Percentiles rank a stretch among this genome's conserved stretches.
These are phyloP conservation scores for Gambusia yucatana DNA, from an alignment of 2,797 vertebrate genomes.

Conservation along the genomic window DNA sequence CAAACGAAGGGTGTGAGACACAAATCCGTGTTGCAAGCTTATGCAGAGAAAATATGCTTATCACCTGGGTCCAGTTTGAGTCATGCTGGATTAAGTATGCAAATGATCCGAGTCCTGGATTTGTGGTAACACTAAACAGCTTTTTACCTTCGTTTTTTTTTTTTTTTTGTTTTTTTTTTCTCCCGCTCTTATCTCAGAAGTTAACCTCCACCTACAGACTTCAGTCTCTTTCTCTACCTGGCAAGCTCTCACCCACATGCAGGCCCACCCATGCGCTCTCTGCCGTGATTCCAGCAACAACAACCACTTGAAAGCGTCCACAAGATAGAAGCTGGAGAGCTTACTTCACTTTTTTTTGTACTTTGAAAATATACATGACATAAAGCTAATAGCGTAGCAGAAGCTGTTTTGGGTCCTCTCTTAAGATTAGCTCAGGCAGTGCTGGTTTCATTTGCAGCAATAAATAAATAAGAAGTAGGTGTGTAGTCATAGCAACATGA, in stretches of 20 bases:
- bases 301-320: conserved; percentile 26
- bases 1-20: neutral
- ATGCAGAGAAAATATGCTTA: neutral
- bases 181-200: conserved; percentile 53
- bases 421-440: conserved; percentile 36
- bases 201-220: conserved; percentile 72
- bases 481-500: conserved; percentile 75
- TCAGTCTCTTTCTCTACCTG: conserved; percentile 61
- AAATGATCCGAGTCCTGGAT: conserved; percentile 29
- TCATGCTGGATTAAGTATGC: conserved; percentile 28
- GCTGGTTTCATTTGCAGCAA: conserved; percentile 61
- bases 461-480: conserved; percentile 73
- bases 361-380: conserved; percentile 37
- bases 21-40: neutral
- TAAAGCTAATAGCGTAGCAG: conserved; percentile 22
- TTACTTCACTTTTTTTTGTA: conserved; percentile 7
- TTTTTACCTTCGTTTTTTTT: conserved; percentile 24
- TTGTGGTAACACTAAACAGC: conserved; percentile 20
- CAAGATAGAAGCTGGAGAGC: conserved; percentile 18
- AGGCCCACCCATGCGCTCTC: conserved; percentile 47
- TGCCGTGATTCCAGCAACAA: conserved; percentile 41
- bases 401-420: conserved; percentile 31
- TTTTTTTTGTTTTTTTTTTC: conserved; percentile 16
- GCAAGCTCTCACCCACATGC: conserved; percentile 57
- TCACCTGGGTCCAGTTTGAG: conserved; percentile 23